Base-by-base conservation (phyloP, 2,797 vertebrate genomes). In the Pseudomugil tenellus region DNA sequence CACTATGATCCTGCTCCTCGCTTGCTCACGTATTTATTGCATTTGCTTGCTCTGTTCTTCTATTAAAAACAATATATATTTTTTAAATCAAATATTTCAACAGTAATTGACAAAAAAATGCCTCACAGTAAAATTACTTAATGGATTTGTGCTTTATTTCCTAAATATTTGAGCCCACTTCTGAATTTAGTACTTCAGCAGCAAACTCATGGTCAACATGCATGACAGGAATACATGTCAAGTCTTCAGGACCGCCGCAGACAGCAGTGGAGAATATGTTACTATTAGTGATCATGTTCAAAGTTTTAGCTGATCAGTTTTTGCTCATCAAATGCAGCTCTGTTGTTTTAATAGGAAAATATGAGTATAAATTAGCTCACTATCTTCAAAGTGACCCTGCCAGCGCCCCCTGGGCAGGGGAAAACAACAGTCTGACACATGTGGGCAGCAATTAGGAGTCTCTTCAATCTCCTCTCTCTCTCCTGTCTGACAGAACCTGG, bases 371-470 rank as follows among this genome's bases (percentile, higher is more conserved):
- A 77, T 81, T 58, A 65, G 34, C 62, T 17, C 26, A 2, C 28
- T 32, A 41, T 64, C 79, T 85, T 86, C 71, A 87, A 86, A 87
- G 85, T 37, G 49, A 12, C n/a, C 35, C 26, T 62, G 8, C 17
- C 13, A 11, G 62, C 52, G 23, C 56, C 55, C 66, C 49, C 43
- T 3, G 25, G 64, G n/a, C 53, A 31, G 56, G 48, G 6, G 21
- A 78, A 74, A 83, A 84, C 74, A 81, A 72, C 55, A 66, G 70
- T 75, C 46, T 70, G 71, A 84, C 70, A 79, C 66, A 80, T 83
- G 83, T 71, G 83, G 79, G 49, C 84, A 79, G 63, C 64, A 72
- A 86, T 88, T 82, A 84, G 67, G 72, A 53, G 6, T 21, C 70
- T 74, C 70, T 16, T 83, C 58, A 61, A 55, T 63, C 72, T 76